Evolutionary conservation across 2,888 invertebrate genomes (phyloP).

Genomic region (Drosophila rubida): DNA sequence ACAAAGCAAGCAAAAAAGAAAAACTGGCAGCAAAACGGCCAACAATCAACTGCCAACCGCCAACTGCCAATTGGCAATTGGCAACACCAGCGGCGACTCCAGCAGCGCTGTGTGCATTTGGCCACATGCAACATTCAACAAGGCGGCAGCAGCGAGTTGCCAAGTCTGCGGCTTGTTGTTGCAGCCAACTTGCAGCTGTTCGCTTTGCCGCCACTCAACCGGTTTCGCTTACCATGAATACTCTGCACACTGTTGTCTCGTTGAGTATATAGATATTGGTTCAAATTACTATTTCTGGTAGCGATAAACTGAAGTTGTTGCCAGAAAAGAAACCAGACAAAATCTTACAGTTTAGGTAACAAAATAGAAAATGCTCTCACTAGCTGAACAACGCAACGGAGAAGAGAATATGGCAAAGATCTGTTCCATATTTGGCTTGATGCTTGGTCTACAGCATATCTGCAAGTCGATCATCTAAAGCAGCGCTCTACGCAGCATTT

Average conservation of each 20-base stretch:
- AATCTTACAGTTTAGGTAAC: no score
- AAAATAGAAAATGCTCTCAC: no score
- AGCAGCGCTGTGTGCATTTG: slow-evolving; percentile 33
- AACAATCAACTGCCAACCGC: slow-evolving; percentile 17
- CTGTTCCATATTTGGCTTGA: no score
- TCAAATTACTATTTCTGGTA: neutral
- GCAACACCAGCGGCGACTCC: slow-evolving; percentile 42
- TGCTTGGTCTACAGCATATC: slow-evolving; percentile 6
- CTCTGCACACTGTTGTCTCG: neutral
- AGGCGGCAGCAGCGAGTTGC: slow-evolving; percentile 1
- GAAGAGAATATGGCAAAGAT: no score
- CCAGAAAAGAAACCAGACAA: no score
- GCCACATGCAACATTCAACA: slow-evolving; percentile 56
- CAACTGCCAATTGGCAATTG: slow-evolving; percentile 33
- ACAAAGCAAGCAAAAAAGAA: neutral
- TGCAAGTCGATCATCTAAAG: neutral
- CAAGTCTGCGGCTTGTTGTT: slow-evolving; percentile 47
- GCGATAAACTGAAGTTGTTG: no score
- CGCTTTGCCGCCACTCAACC: slow-evolving; percentile 41
- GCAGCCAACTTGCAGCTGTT: slow-evolving; percentile 57
- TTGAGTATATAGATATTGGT: no score
- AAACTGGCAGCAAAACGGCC: slow-evolving; percentile 3
- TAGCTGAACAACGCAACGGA: no score
- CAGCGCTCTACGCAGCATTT: slow-evolving; percentile 25
- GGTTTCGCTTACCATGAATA: slow-evolving; percentile 29